Evolutionary conservation across 1,140 invertebrate species (phyloP).

Genomic region (Chironomus tepperi): DNA sequence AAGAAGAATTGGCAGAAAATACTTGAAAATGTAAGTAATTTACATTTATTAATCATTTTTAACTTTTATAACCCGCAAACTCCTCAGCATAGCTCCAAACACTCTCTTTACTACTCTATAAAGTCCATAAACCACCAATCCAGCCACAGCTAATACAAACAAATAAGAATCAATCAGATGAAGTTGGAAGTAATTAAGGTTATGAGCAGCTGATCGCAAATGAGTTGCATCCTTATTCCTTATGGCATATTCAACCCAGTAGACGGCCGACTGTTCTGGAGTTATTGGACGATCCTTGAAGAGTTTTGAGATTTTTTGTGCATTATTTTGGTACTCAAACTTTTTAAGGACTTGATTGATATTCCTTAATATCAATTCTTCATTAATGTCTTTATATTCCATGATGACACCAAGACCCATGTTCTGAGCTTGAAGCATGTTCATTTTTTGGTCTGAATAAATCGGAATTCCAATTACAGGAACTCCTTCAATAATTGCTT

Average conservation of each 20-base stretch:
- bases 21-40: no score
- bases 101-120: no score
- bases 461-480: constrained; percentile 62
- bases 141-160: no score
- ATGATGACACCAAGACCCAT: constrained; percentile 42
- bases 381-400: constrained; percentile 30
- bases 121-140: no score
- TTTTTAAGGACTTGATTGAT: constrained; percentile 27
- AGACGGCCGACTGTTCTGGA: constrained; percentile 44
- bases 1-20: no score
- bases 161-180: constrained; percentile 35
- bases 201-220: constrained; percentile 35
- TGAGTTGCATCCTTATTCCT: constrained; percentile 40
- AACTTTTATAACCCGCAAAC: no score
- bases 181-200: constrained; percentile 37
- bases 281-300: constrained; percentile 45
- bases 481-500: constrained; percentile 60
- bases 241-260: constrained; percentile 47
- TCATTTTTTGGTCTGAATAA: constrained; percentile 52
- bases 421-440: constrained; percentile 42
- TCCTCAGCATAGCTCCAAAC: no score
- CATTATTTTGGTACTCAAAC: constrained; percentile 36
- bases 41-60: no score
- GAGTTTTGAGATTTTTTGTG: constrained; percentile 43
- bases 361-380: constrained; percentile 28